Conservation (phyloP, 2,888 invertebrate species). For the Apamea monoglypha region DNA sequence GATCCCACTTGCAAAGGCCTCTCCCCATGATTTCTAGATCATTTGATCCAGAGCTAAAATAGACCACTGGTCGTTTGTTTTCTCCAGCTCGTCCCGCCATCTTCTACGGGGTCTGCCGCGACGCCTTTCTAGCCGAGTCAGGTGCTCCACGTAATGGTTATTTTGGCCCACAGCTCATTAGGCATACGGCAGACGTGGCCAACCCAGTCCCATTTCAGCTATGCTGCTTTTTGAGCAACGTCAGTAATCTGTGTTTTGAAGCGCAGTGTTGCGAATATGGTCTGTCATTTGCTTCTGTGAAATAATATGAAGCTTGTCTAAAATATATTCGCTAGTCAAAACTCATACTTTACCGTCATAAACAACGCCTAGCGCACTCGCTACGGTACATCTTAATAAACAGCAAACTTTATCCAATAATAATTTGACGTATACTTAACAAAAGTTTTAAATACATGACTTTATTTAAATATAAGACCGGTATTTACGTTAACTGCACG, state of each 20-base stretch:
- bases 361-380: constrained; percentile 37
- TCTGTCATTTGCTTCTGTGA: not conserved
- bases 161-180: not conserved
- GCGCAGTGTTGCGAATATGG: not conserved
- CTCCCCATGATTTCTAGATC: not conserved
- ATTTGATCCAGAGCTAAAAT: not conserved
- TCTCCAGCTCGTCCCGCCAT: not conserved
- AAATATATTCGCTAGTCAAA: constrained; percentile 25
- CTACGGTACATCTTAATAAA: constrained; percentile 43
- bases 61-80: not conserved
- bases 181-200: not conserved
- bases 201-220: not conserved
- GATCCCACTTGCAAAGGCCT: not conserved
- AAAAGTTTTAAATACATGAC: constrained; percentile 65
- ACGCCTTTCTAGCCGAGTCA: not conserved
- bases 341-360: constrained; percentile 31
- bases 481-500: constrained; percentile 72
- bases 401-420: constrained; percentile 53
- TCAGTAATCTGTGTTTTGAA: not conserved
- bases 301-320: not conserved
- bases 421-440: constrained; percentile 50
- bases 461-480: constrained; percentile 70
- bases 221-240: not conserved
- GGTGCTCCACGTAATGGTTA: not conserved
- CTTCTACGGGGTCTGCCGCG: not conserved